Base-by-base conservation (phyloP, 1,140 invertebrate genomes). In the Drosophila setifemur region DNA sequence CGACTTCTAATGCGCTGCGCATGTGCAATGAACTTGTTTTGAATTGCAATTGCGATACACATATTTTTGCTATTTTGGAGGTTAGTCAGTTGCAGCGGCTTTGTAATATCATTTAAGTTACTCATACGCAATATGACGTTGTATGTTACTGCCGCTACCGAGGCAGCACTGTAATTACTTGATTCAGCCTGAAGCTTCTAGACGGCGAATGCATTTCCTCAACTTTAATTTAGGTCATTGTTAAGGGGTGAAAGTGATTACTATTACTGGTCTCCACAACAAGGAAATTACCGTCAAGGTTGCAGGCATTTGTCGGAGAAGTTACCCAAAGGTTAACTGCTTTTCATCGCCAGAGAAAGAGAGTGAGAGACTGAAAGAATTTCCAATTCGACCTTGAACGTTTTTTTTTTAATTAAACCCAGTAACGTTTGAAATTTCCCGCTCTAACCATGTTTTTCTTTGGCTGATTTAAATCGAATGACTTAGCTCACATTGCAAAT, bases 1-100 rank as follows among this genome's bases (percentile, higher is more conserved):
- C 19, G 39, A 39, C 52, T 75, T 70, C 76, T 70, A 81, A 63
- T 63, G 79, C 42, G 55, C 40, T 12, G 52, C 81, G 72, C 81
- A 86, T 85, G 81, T 86, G 71, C 81, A 86, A 67, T 85, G 66
- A 85, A 85, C 79, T 86, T 79, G 79, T 86, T 85, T 85, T 54
- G 23, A 79, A 61, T 78, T 68, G 73, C 54, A 58, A 67, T 64
- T 54, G 71, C 71, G 60, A 68, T 73, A 57, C 60, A 71, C 57
- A 25, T 61, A 45, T 43, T 42, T 50, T 44, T 73, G 47, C 35
- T 50, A 35, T 52, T 54, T 71, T 83, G 70, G 81, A 86, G 79
- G 79, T 73, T 83, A 83, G 18, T 74, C 64, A 64, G 40, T 43
- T 68, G 69, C 70, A 49, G 49, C 76, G 79, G 86, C 74, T 83